These are phyloP conservation scores for Eclectus roratus DNA, from an alignment of 2,113 vertebrate genomes.

Conservation along the genomic window DNA sequence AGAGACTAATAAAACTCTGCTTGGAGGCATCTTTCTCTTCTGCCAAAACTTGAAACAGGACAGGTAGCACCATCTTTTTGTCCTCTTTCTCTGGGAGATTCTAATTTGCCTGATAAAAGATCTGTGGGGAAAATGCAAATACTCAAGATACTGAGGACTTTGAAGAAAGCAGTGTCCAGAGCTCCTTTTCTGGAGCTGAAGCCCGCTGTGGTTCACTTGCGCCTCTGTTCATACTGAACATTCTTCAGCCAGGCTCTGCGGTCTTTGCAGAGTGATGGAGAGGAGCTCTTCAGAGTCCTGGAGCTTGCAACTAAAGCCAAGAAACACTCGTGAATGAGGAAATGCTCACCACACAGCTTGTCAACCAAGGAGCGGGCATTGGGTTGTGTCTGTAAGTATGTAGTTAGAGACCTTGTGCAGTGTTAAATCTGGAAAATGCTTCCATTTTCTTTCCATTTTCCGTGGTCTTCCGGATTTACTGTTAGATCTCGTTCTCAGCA, in stretches of 20 bases:
- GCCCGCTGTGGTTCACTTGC: neutral
- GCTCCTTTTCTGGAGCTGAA: neutral
- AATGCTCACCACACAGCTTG: neutral
- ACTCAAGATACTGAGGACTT: neutral
- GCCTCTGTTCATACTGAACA: neutral
- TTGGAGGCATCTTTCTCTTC: neutral
- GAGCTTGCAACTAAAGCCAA: neutral
- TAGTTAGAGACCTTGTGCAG: neutral
- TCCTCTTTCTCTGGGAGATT: neutral
- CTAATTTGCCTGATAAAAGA: neutral
- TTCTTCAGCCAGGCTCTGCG: neutral
- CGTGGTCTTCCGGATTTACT: neutral
- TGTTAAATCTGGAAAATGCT: neutral
- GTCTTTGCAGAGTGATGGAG: neutral
- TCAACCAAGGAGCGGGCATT: neutral
- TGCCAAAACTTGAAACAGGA: neutral
- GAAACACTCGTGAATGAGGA: neutral
- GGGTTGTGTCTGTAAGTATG: neutral
- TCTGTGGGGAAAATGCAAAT: neutral
- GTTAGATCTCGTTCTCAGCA: neutral
- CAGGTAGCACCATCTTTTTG: neutral
- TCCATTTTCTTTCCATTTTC: neutral
- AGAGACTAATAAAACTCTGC: neutral
- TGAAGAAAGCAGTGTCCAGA: neutral
- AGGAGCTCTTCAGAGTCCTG: neutral